Conservation (phyloP, 2,888 invertebrate genomes). For the Helobdella robusta region DNA sequence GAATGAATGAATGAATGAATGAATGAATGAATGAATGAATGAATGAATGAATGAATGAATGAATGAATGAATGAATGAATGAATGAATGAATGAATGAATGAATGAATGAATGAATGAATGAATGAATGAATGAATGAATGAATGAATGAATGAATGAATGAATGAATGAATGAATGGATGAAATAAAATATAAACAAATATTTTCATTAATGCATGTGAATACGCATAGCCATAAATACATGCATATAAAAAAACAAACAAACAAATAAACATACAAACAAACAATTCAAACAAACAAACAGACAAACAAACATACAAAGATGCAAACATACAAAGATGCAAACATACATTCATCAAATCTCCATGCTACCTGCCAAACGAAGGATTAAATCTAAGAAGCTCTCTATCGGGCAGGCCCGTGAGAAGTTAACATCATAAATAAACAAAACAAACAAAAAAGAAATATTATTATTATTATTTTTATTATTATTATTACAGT, state of each 20-base stretch:
- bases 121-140: not conserved
- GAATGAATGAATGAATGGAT: slow-evolving; percentile 5
- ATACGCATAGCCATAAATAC: not conserved
- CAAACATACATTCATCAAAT: too few relatives aligned
- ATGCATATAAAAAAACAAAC: not conserved
- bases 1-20: slow-evolving; percentile 1
- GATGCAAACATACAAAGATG: not conserved
- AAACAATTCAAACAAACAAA: not conserved
- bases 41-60: not conserved
- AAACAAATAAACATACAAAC: not conserved
- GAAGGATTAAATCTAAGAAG: not conserved
- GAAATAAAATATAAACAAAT: not conserved
- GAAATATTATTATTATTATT: too few relatives aligned
- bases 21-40: slow-evolving; percentile 5
- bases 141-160: slow-evolving; percentile 9
- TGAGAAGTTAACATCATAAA: too few relatives aligned
- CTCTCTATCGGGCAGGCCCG: not conserved
- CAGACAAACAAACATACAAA: slow-evolving; percentile 2
- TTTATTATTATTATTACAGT: too few relatives aligned
- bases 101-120: not conserved
- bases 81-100: not conserved
- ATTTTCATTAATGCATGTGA: not conserved
- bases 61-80: not conserved
- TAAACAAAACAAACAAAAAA: too few relatives aligned
- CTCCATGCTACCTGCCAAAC: too few relatives aligned